Conservation (phyloP, 2,113 vertebrate species). For the Hippolais icterina region DNA sequence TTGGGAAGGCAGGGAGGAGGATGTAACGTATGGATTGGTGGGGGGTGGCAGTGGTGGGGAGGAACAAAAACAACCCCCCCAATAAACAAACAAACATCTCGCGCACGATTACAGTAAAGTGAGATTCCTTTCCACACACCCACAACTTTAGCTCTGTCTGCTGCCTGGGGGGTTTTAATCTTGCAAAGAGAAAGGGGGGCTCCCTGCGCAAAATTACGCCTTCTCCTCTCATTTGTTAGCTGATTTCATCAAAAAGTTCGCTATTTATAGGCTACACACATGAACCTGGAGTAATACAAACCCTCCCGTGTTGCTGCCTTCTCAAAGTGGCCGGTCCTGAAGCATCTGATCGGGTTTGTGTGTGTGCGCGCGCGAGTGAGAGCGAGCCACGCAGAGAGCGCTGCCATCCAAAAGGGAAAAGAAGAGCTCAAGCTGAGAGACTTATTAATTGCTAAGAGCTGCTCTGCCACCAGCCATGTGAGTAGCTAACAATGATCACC, state of each 20-base stretch:
- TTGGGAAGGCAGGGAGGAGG: background rate
- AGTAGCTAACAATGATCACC: conserved; percentile 72
- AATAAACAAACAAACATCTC: conserved; percentile 34
- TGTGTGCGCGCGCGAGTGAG: background rate
- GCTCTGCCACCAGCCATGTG: conserved; percentile 72
- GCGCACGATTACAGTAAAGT: background rate
- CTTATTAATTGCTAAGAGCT: conserved; percentile 56
- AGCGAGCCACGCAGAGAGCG: background rate
- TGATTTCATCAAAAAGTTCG: conserved; percentile 79
- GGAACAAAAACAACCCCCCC: background rate
- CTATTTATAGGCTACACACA: conserved; percentile 79
- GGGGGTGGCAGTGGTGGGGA: background rate
- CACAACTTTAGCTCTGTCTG: conserved; percentile 64
- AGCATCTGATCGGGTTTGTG: conserved; percentile 50
- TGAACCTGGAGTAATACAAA: conserved; percentile 69
- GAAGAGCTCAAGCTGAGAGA: conserved; percentile 62
- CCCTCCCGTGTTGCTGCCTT: conserved; percentile 63
- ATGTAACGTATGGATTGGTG: background rate
- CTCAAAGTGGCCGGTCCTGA: conserved; percentile 65
- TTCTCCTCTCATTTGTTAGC: conserved; percentile 78
- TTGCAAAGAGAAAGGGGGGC: conserved; percentile 66
- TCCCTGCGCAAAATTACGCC: conserved; percentile 71
- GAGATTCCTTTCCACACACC: conserved; percentile 41
- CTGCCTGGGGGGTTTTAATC: conserved; percentile 66
- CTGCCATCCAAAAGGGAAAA: conserved; percentile 35